Base-by-base conservation (phyloP, 1,140 invertebrate genomes). In the Zeugodacus cucurbitae region DNA sequence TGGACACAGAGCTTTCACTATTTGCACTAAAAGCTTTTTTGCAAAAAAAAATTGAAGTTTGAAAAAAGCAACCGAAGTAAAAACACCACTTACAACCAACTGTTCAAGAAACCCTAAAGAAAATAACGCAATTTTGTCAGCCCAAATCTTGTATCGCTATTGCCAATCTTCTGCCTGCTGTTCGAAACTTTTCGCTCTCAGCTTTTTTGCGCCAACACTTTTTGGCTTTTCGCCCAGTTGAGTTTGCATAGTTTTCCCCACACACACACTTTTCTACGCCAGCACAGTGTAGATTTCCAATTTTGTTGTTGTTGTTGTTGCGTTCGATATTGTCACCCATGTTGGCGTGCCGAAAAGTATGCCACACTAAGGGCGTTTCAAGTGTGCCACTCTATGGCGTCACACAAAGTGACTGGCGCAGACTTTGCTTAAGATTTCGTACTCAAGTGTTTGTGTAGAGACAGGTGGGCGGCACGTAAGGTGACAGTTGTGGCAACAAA, bases 261-360 rank as follows among this genome's bases (percentile, higher is more conserved):
- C n/a, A n/a, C n/a, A 48, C 34, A 22, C 37, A 74, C 64, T 37
- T 41, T 14, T n/a, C 44, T 26, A 74, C n/a, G 70, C 37, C 7
- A 2, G 20, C n/a, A 7, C 6, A 67, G 64, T 41, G 22, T 70
- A 20, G 48, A 3, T 70, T 70, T 82, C 48, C 5, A 10, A 2
- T 17, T 26, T 82, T 48, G 48, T 82, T 48, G 2, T 54, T 44
- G 22, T n/a, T 82, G 44, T 14, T 54, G 48, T 48, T 11, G 74
- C n/a, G 11, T 82, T 41, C 70, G n/a, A 74, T 74, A 74, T 44
- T 41, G 70, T 41, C 74, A 82, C 10, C 37, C 70, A 41, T 74
- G 37, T 74, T 41, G 74, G 74, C 74, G 41, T 26, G 74, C 74
- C 74, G n/a, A 82, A 82, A 82, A 82, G 74, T 82, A 48, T 48